Conservation (phyloP, 1,140 invertebrate genomes). For the Eufriesea mexicana region DNA sequence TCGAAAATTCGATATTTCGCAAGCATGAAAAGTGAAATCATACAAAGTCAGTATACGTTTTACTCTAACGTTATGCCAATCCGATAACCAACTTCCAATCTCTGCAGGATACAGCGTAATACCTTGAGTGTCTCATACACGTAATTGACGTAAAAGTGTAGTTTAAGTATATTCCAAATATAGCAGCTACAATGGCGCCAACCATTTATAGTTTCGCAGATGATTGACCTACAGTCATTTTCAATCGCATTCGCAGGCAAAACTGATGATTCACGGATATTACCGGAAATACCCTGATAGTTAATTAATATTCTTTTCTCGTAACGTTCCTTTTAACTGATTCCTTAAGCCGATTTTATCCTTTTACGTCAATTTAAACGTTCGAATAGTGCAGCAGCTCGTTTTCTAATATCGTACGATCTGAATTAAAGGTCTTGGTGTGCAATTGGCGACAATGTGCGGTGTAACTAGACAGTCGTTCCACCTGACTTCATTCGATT, state of each 20-base stretch:
- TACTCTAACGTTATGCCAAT: too few relatives aligned
- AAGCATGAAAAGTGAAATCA: too few relatives aligned
- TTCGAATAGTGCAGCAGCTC: too few relatives aligned
- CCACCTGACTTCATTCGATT: neutral
- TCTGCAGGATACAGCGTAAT: too few relatives aligned
- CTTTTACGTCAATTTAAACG: neutral
- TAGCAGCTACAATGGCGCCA: neutral
- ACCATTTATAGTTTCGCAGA: slow-evolving; percentile 18
- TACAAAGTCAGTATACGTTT: too few relatives aligned
- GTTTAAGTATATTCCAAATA: neutral
- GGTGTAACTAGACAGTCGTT: too few relatives aligned
- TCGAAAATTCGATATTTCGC: too few relatives aligned
- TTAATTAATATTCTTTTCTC: neutral
- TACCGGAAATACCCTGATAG: slow-evolving; percentile 57
- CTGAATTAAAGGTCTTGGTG: neutral
- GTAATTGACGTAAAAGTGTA: neutral
- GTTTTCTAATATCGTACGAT: too few relatives aligned
- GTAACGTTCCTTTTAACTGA: neutral
- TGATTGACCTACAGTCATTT: slow-evolving; percentile 55
- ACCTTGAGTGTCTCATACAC: neutral
- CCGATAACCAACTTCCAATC: too few relatives aligned
- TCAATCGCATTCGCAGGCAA: slow-evolving; percentile 22
- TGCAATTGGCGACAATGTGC: neutral
- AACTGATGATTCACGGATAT: slow-evolving; percentile 51
- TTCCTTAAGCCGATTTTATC: too few relatives aligned